phyloP scores from a whole-genome alignment of 1,140 invertebrate genomes.

The Drosophila repletoides region DNA sequence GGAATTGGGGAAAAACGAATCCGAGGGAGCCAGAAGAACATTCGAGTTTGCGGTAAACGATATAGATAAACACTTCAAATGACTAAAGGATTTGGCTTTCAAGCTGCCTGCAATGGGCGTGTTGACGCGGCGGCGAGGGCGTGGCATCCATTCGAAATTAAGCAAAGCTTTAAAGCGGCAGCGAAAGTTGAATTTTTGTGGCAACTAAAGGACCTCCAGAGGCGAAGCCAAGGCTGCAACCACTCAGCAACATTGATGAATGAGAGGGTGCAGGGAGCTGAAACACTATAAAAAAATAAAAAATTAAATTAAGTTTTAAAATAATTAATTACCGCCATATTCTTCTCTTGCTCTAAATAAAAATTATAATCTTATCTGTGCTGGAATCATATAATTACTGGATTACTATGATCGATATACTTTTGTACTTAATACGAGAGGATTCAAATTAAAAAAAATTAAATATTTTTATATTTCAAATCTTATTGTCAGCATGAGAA shows the following conservation, averaged over 20 bases:
- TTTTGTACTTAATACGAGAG: too few relatives aligned
- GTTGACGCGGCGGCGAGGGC: conserved; percentile 32
- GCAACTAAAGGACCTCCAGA: background rate
- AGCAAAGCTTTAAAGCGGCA: conserved; percentile 41
- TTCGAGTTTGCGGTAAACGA: conserved; percentile 53
- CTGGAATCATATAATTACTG: too few relatives aligned
- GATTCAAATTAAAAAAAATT: too few relatives aligned
- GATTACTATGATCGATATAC: too few relatives aligned
- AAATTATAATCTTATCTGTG: too few relatives aligned
- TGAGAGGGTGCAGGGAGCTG: background rate
- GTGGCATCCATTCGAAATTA: conserved; percentile 67
- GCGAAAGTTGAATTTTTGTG: conserved; percentile 15
- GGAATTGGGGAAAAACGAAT: conserved; percentile 20
- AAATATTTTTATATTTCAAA: too few relatives aligned
- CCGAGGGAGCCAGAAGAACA: conserved; percentile 13
- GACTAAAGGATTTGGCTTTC: conserved; percentile 61
- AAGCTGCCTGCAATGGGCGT: conserved; percentile 44
- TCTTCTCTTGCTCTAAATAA: too few relatives aligned
- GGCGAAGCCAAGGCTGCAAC: conserved; percentile 18
- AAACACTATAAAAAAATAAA: too few relatives aligned
- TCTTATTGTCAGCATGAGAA: too few relatives aligned
- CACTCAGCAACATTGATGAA: too few relatives aligned
- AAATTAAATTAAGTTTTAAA: too few relatives aligned
- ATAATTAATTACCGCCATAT: too few relatives aligned
- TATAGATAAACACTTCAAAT: conserved; percentile 77